Evolutionary conservation across 2,888 invertebrate genomes (phyloP).

Genomic region (Mythimna albipuncta): DNA sequence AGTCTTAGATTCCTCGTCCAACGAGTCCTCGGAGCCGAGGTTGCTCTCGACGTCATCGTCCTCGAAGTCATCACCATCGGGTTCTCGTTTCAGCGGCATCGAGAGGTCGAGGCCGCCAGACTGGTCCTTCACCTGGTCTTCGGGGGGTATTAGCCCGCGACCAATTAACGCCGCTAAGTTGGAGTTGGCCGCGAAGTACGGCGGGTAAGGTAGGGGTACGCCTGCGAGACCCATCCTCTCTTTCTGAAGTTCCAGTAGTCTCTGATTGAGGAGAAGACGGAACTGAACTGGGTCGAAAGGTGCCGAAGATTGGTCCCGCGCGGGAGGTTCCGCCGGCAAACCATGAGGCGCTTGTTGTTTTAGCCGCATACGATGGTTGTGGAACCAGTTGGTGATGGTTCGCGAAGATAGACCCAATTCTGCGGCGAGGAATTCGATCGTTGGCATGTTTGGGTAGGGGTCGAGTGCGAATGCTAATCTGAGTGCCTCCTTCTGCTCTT

Average conservation of each 20-base stretch:
- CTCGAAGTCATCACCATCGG: conserved; percentile 94
- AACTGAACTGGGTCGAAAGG: conserved; percentile 98
- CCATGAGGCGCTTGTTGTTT: conserved; percentile 97
- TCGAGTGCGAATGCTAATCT: conserved; percentile 98
- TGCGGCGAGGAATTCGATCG: conserved; percentile 98
- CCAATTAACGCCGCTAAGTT: conserved; percentile 95
- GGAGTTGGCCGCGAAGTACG: conserved; percentile 94
- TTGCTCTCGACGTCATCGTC: conserved; percentile 95
- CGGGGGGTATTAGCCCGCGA: conserved; percentile 92
- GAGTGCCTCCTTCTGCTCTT: conserved; percentile 99
- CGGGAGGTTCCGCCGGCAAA: conserved; percentile 93
- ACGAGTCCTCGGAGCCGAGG: conserved; percentile 92
- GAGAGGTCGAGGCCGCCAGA: conserved; percentile 97
- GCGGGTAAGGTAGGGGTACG: conserved; percentile 94
- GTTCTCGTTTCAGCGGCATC: conserved; percentile 95
- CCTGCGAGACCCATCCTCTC: conserved; percentile 95
- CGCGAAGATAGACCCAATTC: conserved; percentile 97
- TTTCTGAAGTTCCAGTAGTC: conserved; percentile 96
- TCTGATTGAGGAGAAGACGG: conserved; percentile 96
- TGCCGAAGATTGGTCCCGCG: conserved; percentile 93
- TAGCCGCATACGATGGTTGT: conserved; percentile 99
- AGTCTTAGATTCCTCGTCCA: conserved; percentile 91
- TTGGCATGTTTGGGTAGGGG: conserved; percentile 99
- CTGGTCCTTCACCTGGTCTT: conserved; percentile 93
- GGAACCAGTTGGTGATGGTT: conserved; percentile 99